These are phyloP conservation scores for Hyperoplus immaculatus DNA, from an alignment of 2,797 vertebrate species.

Conservation along the genomic window DNA sequence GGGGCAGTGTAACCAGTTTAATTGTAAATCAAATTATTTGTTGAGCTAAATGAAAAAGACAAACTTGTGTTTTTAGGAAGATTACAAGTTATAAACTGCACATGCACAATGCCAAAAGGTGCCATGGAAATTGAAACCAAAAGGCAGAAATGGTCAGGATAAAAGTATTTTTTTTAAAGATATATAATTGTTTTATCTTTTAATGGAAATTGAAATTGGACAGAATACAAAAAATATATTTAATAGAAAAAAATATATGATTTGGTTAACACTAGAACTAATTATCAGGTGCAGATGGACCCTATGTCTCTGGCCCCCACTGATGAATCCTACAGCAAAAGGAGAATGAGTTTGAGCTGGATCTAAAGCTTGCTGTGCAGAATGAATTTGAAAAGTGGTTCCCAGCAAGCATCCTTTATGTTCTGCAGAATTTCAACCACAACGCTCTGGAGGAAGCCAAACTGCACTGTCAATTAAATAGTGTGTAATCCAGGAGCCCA, in stretches of 20 bases:
- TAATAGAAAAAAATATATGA: background rate
- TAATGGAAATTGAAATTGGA: background rate
- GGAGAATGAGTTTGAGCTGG: conserved; percentile 14
- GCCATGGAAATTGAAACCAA: no score
- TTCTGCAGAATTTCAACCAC: conserved; percentile 37
- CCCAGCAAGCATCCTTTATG: conserved; percentile 16
- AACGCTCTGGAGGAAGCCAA: conserved; percentile 40
- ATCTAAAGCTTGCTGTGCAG: conserved; percentile 27
- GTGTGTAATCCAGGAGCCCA: conserved; percentile 47
- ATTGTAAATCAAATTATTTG: background rate
- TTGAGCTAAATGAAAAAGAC: no score
- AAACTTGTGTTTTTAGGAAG: background rate
- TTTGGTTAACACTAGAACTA: background rate
- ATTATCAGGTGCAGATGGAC: conserved; percentile 9
- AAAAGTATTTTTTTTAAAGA: background rate
- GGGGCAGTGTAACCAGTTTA: background rate
- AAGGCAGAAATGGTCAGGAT: background rate
- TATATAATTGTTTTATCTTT: no score
- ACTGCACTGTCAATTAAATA: conserved; percentile 61
- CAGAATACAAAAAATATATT: background rate
- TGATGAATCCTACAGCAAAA: conserved; percentile 9
- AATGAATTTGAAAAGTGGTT: conserved; percentile 27
- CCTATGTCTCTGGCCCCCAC: background rate
- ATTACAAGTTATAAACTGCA: background rate
- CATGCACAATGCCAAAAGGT: background rate